Evolutionary conservation across 2,797 vertebrate genomes (phyloP), one percentile per base, ranked within the genome.

Genomic region (Crocodylus rhombifer): DNA sequence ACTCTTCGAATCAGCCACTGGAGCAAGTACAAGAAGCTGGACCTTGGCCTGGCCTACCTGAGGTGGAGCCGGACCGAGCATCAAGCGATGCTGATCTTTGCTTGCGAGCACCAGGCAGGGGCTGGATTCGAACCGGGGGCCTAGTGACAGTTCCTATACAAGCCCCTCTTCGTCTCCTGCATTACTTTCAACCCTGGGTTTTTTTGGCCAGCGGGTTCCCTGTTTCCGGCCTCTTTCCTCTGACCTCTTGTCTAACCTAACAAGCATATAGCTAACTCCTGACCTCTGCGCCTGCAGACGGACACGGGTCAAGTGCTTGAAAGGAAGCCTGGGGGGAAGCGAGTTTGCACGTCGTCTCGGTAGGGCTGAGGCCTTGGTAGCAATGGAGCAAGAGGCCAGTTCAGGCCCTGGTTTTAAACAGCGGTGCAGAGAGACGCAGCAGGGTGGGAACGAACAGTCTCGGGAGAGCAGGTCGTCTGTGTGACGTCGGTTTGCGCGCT

Each of bases 351-450:
- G 30, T 67, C n/a, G n/a, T 20, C 69, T 56, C 61, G 84, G 33
- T 21, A 64, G 23, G 74, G 25, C 26, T 42, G 20, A 5, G 62
- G 6, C 17, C 28, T 78, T 74, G 67, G 28, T 30, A 79, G 42
- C 4, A 4, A 7, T 8, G 20, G 63, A 20, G 28, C 56, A 1
- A 1, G 56, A 62, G 73, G 55, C 42, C 67, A 61, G n/a, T 21
- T 77, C 28, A 2, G 57, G 42, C 42, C 42, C 42, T 51, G 42
- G 42, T 11, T 51, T 14, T 4, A n/a, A 61, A 18, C 4, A 36
- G 10, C 14, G 58, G 33, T 14, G 21, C 10, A 1, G 5, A 0
- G 5, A 63, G 21, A 79, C 84, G 3, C 26, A 14, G 0, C 3
- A 10, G 23, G 42, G 65, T 42, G 26, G 60, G 55, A 25, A 16